Percentiles rank a stretch among this genome's conserved stretches.
These are phyloP conservation scores for Hystrix cristata DNA, from an alignment of 2,113 vertebrate genomes.

Conservation along the genomic window DNA sequence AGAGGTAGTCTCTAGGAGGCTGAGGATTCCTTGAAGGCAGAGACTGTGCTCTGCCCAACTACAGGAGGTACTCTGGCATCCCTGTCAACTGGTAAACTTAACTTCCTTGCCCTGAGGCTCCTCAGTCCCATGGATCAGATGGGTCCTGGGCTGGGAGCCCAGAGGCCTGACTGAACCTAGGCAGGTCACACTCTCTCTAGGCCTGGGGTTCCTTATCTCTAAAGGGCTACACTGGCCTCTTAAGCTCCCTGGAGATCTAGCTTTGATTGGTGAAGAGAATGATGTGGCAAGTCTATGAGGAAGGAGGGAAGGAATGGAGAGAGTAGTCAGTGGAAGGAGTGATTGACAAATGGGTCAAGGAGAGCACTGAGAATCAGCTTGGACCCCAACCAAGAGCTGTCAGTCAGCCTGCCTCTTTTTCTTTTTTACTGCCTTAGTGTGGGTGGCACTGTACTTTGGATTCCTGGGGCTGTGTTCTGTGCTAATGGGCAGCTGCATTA, in stretches of 20 bases:
- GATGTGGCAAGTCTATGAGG: not conserved
- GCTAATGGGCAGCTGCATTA: constrained; percentile 71
- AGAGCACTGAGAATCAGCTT: constrained; percentile 3
- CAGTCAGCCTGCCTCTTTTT: not conserved
- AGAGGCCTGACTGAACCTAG: constrained; percentile 11
- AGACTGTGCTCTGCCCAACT: not conserved
- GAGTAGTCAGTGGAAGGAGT: not conserved
- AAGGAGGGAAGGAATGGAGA: not conserved
- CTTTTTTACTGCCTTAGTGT: constrained; percentile 73
- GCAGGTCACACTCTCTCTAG: not conserved
- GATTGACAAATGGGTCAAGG: not conserved
- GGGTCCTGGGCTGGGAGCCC: not conserved
- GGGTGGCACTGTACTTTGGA: constrained; percentile 80
- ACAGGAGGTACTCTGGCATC: not conserved
- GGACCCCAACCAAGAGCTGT: not conserved
- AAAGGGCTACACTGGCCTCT: constrained; percentile 1
- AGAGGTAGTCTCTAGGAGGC: constrained; percentile 43
- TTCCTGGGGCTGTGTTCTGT: constrained; percentile 82
- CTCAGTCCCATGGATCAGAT: not conserved
- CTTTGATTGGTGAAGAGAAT: constrained; percentile 29
- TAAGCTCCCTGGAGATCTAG: constrained; percentile 33
- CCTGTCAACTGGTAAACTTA: not conserved
- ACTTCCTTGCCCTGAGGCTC: constrained; percentile 1
- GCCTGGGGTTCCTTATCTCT: constrained; percentile 30
- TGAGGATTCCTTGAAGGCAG: not conserved